Base-by-base conservation (phyloP, 2,113 vertebrate genomes). In the Pseudorhombus dupliciocellatus region DNA sequence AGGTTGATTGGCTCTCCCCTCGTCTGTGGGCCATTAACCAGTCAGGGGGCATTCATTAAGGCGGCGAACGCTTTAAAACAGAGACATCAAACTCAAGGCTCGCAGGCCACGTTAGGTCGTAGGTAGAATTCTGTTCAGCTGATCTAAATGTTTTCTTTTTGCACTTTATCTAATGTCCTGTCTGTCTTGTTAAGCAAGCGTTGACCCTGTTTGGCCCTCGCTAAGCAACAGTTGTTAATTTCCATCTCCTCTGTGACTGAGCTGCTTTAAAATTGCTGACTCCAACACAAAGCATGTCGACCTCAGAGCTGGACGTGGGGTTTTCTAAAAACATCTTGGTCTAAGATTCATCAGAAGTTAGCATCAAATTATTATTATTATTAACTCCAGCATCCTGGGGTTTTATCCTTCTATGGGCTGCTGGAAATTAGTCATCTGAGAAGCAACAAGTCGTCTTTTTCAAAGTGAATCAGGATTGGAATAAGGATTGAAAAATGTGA, bases 1-100 rank as follows among this genome's bases (percentile, higher is more conserved):
- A 5, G 2, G 7, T 55, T 76, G 66, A 80, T 69, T 85, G 44
- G 54, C 40, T 37, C 42, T 51, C 57, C 70, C 34, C 44, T 21
- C 0, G 24, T 50, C 61, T 73, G 21, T 46, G 64, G 60, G 46
- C 50, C 22, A 57, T 81, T 54, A 76, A 84, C 55, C 76, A 85
- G 79, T 81, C 67, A 70, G 46, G 7, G 24, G 63, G 54, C 76
- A 79, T 81, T 80, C 60, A 40, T 70, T 78, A 73, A 73, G 66
- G 63, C 53, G 48, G 53, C 56, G 56, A 84, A 21, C 44, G 51
- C 34, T 64, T 67, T 37, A 25, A 78, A 73, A 75, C 46, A 51
- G 26, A 28, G 26, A 28, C 5, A 5, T 28, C 26, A 28, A 28
- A 28, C 26, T 28, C 26, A 28, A 28, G n/a, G n/a, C n/a, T n/a